Conservation (phyloP, 2,113 vertebrate species). For the Petaurus breviceps region DNA sequence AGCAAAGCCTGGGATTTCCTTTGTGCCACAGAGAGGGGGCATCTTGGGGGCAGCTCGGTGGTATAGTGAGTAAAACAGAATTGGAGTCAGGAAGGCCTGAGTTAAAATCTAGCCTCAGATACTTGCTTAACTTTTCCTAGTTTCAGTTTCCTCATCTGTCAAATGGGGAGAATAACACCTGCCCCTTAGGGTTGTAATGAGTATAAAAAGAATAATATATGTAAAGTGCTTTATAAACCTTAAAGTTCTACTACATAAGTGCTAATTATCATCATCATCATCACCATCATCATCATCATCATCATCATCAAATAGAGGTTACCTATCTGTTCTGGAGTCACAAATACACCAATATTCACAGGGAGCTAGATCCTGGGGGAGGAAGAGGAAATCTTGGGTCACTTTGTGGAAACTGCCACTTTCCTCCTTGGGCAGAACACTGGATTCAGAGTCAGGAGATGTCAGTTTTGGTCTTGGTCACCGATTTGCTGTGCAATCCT, state of each 20-base stretch:
- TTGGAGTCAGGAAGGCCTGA: not conserved
- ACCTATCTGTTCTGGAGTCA: not conserved
- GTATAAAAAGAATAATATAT: not conserved
- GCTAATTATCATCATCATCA: not conserved
- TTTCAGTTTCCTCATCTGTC: not conserved
- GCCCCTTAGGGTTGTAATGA: not conserved
- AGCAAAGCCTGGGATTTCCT: not conserved
- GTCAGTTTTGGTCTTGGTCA: not conserved
- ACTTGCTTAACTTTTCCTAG: not conserved
- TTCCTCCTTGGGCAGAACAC: not conserved
- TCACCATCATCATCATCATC: not conserved
- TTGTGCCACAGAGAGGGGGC: not conserved
- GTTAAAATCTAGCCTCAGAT: not conserved
- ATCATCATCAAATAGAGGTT: not conserved
- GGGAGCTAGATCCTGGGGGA: not conserved
- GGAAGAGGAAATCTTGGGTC: not conserved
- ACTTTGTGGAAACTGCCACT: not conserved
- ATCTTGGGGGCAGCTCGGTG: not conserved
- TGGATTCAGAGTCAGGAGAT: not conserved
- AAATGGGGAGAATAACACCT: not conserved
- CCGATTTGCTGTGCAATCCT: not conserved
- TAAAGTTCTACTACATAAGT: not conserved
- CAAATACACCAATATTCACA: not conserved
- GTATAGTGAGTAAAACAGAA: not conserved
- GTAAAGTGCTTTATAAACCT: not conserved